Base-by-base conservation (phyloP, 1,140 invertebrate species). In the Whitmania pigra region DNA sequence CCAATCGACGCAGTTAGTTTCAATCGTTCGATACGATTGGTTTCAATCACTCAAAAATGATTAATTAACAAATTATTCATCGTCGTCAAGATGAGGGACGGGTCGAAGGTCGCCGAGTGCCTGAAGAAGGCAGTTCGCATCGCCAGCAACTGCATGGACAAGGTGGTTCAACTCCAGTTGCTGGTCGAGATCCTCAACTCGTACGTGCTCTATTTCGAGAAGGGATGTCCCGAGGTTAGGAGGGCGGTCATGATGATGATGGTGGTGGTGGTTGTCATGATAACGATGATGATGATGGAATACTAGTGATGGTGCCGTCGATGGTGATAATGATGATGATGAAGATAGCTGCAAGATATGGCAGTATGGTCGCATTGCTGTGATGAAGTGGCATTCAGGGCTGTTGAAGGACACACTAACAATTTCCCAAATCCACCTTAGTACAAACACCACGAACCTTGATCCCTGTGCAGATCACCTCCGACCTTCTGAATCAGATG, bases 61-160 rank as follows among this genome's bases (percentile, higher is more conserved):
- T 36, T 36, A 6, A 36, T 36, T 36, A n/a, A n/a, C n/a, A n/a
- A n/a, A n/a, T n/a, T n/a, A n/a, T n/a, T 57, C 54, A 20, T 63
- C 22, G 11, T 63, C 6, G 11, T 63, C 57, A 74, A 91, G 87
- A 87, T 94, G 82, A 89, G 89, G 75, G 93, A 98, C 83, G 91
- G 90, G 9, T 89, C 90, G 77, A 86, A 91, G 71, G 94, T 96
- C 0, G 84, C 94, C 55, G 95, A 98, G 78, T 98, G 94, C 82
- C 83, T 99, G 70, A 97, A 96, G 81, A 97, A 97, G 82, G 93
- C 91, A 7, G 87, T 93, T 0, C 88, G 92, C 74, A 94, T 97
- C 75, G 92, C 92, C 3, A 93, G 90, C 76, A 94, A 99, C 76
- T 99, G 95, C 77, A 93, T 99, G 90, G 95, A 98, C 82, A 87